A percentile compares a stretch with the other conserved stretches of the same genome.
Evolutionary conservation across 2,888 invertebrate genomes (phyloP).

Genomic region (Eupeodes latifasciatus): DNA sequence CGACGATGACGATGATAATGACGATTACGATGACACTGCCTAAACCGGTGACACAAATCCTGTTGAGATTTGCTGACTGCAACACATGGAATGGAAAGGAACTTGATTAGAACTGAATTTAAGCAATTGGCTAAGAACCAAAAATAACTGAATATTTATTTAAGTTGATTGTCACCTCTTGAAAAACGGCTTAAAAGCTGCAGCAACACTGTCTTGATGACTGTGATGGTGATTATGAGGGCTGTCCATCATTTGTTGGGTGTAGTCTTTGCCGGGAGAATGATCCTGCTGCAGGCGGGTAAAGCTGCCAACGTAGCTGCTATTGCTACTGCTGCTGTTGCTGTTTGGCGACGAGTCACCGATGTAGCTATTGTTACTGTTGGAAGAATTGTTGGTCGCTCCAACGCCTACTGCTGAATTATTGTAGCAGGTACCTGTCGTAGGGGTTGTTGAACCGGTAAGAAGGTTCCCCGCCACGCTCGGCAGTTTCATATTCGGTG

Average conservation of each 20-base stretch:
- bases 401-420: conserved; percentile 76
- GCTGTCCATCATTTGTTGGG: conserved; percentile 79
- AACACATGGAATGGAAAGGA: conserved; percentile 80
- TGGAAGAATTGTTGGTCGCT: conserved; percentile 78
- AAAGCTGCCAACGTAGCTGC: conserved; percentile 77
- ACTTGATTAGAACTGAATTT: conserved; percentile 61
- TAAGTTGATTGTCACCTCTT: conserved; percentile 88
- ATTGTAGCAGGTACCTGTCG: conserved; percentile 85
- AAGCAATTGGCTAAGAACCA: conserved; percentile 42
- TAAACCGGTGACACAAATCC: conserved; percentile 92
- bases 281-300: conserved; percentile 81
- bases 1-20: background rate
- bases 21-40: conserved; percentile 78
- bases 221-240: conserved; percentile 64
- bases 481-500: conserved; percentile 96
- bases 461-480: conserved; percentile 90
- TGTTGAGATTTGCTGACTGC: conserved; percentile 89
- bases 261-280: conserved; percentile 80
- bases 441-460: conserved; percentile 86
- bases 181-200: conserved; percentile 93
- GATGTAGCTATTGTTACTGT: conserved; percentile 76
- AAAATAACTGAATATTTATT: conserved; percentile 14
- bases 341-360: conserved; percentile 76
- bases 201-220: conserved; percentile 71
- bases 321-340: conserved; percentile 67